phyloP scores from a whole-genome alignment of 2,888 invertebrate genomes.

The Leptopilina drosophilae region DNA sequence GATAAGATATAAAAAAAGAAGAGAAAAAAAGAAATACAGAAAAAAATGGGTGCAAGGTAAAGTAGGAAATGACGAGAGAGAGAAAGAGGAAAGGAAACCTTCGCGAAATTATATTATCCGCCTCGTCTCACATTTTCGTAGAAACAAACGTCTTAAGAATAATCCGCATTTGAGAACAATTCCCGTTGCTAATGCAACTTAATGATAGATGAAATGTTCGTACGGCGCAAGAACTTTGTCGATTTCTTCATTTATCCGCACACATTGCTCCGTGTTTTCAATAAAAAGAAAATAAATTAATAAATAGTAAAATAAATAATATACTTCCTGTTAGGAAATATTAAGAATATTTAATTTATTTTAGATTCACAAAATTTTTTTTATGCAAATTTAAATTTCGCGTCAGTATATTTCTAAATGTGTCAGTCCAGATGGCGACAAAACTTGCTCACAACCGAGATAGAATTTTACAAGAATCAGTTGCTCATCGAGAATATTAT shows the following conservation, averaged over 20 bases:
- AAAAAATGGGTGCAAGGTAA: background rate
- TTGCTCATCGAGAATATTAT: no score
- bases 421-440: no score
- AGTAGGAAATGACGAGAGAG: background rate
- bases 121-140: constrained; percentile 46
- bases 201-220: constrained; percentile 24
- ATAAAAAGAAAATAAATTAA: no score
- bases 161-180: constrained; percentile 29
- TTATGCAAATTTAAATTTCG: no score
- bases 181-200: constrained; percentile 33
- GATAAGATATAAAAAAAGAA: background rate
- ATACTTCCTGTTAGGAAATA: no score
- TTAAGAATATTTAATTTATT: no score
- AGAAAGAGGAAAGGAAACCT: constrained; percentile 45
- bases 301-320: no score
- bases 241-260: constrained; percentile 12
- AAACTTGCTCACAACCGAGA: no score
- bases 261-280: background rate
- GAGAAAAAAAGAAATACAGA: constrained; percentile 17
- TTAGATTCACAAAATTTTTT: no score
- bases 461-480: no score
- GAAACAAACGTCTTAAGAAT: constrained; percentile 27
- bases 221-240: constrained; percentile 25
- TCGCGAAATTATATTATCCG: constrained; percentile 54
- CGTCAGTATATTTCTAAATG: no score